Percentiles rank a stretch among this genome's conserved stretches.
Evolutionary conservation across 1,140 invertebrate genomes (phyloP).

Genomic region (Epicauta chinensis): DNA sequence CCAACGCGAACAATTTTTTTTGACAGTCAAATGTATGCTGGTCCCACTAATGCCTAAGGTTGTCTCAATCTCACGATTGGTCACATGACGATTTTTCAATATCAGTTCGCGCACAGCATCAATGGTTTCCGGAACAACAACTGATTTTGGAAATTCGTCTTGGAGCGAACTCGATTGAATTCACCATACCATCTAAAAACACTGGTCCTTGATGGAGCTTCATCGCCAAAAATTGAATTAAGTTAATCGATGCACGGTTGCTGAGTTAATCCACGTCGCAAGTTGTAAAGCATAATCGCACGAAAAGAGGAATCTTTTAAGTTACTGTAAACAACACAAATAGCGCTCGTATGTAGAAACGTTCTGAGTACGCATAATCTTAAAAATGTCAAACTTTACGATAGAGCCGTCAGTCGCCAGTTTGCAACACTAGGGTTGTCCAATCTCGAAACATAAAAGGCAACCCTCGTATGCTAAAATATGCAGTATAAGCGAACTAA

Average conservation of each 20-base stretch:
- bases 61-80: constrained; percentile 27
- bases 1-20: constrained; percentile 32
- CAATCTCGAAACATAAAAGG: no score
- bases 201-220: constrained; percentile 16
- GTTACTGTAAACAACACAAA: constrained; percentile 1
- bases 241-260: constrained; percentile 10
- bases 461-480: no score
- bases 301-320: constrained; percentile 1
- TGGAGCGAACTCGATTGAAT: constrained; percentile 20
- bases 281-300: constrained; percentile 1
- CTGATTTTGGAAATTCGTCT: constrained; percentile 22
- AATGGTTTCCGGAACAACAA: constrained; percentile 18
- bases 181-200: constrained; percentile 19
- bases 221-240: constrained; percentile 9
- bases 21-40: constrained; percentile 21
- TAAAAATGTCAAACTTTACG: constrained; percentile 14
- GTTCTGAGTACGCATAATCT: constrained; percentile 3
- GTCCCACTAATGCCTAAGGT: constrained; percentile 23
- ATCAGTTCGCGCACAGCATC: constrained; percentile 23
- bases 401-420: neutral
- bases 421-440: constrained; percentile 6
- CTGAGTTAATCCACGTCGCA: constrained; percentile 5
- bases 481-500: no score
- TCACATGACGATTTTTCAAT: constrained; percentile 31
- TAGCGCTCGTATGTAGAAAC: constrained; percentile 4